Evolutionary conservation across 2,113 vertebrate genomes (phyloP).

Genomic region (Anseranas semipalmata): DNA sequence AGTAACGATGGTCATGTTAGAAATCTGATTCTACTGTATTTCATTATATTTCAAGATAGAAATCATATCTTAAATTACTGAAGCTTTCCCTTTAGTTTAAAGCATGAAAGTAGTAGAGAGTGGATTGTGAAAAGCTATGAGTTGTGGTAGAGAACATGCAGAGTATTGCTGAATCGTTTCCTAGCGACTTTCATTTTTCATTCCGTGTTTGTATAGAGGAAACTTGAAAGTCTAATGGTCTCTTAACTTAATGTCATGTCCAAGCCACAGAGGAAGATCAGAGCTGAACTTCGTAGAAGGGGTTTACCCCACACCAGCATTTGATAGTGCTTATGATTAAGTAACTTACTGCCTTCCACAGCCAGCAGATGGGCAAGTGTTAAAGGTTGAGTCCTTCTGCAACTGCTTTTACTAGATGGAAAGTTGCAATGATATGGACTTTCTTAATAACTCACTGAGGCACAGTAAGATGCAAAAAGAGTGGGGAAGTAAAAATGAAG

Average conservation of each 20-base stretch:
- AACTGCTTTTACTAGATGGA: background rate
- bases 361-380: background rate
- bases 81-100: background rate
- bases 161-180: background rate
- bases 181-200: background rate
- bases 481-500: background rate
- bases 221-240: background rate
- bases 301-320: background rate
- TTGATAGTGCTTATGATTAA: background rate
- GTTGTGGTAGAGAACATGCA: background rate
- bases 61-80: background rate
- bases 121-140: accelerated
- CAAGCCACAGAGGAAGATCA: background rate
- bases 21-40: background rate
- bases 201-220: background rate
- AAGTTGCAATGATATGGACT: background rate
- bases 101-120: background rate
- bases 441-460: background rate
- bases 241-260: background rate
- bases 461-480: background rate
- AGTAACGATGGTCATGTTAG: background rate
- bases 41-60: background rate
- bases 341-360: background rate
- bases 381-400: background rate
- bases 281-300: background rate